Base-by-base conservation (phyloP, 2,888 invertebrate species). In the Synergus laeviventris region DNA sequence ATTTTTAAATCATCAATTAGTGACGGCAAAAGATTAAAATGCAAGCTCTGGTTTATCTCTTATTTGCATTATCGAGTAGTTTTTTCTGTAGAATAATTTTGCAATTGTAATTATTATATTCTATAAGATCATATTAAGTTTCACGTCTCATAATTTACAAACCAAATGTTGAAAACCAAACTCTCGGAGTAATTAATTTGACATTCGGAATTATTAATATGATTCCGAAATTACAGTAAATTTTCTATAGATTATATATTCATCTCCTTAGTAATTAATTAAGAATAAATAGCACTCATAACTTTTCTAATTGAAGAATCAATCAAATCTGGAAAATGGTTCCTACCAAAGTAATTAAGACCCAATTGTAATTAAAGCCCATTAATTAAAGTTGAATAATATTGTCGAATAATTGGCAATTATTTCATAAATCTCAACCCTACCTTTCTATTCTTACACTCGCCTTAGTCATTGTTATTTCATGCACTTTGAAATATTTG, bases 251-350 rank as follows among this genome's bases (percentile, higher is more conserved):
- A 70, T 70, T 70, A 70, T 49, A n/a, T 31, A 16, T 70, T 31
- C 49, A 14, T n/a, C 36, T 36, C 11, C 36, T 11, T 7, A 31
- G 31, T 70, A 31, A 70, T 70, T 70, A 70, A 70, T 70, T 49
- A 70, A 12, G 31, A 31, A 70, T 31, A 18, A 54, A 70, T 49
- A 36, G n/a, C 24, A 70, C 70, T 70, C 54, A 45, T 49, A 70
- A 70, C 70, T 70, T 70, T 1, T 49, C 12, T 70, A 70, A 70
- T 70, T 70, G 70, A 70, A 70, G 45, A 70, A 70, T 70, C 70
- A 70, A 70, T 70, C 49, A 70, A 70, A 70, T 1, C 49, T 70
- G 70, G 36, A 36, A 49, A 31, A n/a, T 11, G 9, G 36, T 14
- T 16, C 66, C 36, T 70, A 24, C 66, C 36, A 54, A 66, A 70